Conservation (phyloP, 2,888 invertebrate species). For the Abrostola tripartita region DNA sequence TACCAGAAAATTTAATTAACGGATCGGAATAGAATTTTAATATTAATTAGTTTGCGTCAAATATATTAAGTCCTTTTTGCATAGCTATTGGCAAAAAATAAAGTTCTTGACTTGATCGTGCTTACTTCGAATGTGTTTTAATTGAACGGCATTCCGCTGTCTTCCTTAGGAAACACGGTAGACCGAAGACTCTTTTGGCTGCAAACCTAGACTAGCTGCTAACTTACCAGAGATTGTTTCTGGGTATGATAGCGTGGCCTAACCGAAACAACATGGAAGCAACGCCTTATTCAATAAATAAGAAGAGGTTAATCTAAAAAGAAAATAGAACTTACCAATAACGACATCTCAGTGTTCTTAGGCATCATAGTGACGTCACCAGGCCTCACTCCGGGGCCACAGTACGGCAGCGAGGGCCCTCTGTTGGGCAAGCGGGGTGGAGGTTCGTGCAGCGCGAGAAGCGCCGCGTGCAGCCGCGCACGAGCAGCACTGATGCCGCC, state of each 20-base stretch:
- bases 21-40: not conserved
- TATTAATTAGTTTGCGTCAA: no score
- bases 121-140: no score
- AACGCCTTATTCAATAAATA: not conserved
- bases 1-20: not conserved
- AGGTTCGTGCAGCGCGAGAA: slow-evolving; percentile 77
- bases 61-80: no score
- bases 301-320: not conserved
- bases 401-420: slow-evolving; percentile 89
- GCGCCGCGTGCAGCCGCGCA: slow-evolving; percentile 80
- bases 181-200: no score
- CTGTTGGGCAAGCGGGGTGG: slow-evolving; percentile 74
- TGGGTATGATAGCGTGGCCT: no score
- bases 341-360: slow-evolving; percentile 85
- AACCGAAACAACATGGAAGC: no score
- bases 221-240: no score
- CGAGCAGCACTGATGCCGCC: slow-evolving; percentile 80
- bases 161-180: no score
- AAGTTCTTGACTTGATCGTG: no score
- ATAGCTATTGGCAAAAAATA: no score
- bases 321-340: slow-evolving; percentile 72
- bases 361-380: slow-evolving; percentile 87
- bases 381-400: slow-evolving; percentile 86
- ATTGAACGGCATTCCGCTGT: no score
- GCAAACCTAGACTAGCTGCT: no score